Percentiles rank a stretch among this genome's conserved stretches.
Conservation (phyloP, 2,797 vertebrate genomes). For the Tapirus indicus region DNA sequence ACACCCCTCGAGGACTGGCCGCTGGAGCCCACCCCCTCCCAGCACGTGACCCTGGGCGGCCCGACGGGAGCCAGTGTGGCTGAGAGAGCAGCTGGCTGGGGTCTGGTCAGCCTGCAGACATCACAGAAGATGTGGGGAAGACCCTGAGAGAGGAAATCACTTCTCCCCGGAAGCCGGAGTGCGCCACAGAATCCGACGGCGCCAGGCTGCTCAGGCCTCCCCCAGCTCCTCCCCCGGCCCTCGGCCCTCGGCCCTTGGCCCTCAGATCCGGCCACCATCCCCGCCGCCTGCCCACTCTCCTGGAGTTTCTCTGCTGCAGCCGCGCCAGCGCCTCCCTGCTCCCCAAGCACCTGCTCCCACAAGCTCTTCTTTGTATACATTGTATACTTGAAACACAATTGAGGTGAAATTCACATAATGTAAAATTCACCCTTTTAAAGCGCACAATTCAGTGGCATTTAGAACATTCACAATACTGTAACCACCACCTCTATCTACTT, state of each 20-base stretch:
- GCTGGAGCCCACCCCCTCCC: not conserved
- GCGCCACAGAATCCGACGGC: fast-evolving
- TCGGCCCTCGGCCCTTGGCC: not conserved
- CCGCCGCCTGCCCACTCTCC: fast-evolving
- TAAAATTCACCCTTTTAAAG: no score
- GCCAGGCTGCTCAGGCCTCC: no score
- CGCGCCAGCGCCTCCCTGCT: fast-evolving
- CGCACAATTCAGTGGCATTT: not conserved
- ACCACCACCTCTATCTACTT: fast-evolving
- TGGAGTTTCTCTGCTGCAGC: not conserved
- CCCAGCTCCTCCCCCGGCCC: fast-evolving
- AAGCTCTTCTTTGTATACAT: no score
- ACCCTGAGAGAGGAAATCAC: not conserved
- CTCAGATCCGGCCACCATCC: fast-evolving
- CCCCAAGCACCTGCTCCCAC: not conserved
- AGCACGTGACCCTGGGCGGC: not conserved
- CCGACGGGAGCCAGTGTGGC: fast-evolving
- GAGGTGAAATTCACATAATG: not conserved
- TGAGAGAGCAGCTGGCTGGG: not conserved
- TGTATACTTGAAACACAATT: not conserved
- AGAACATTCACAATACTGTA: fast-evolving
- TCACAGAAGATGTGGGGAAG: not conserved
- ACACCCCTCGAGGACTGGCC: fast-evolving
- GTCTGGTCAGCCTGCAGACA: not conserved
- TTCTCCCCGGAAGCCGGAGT: fast-evolving